Evolutionary conservation across 1,140 invertebrate species (phyloP), one percentile per base, ranked within the genome.

Genomic region (Coelopa frigida): DNA sequence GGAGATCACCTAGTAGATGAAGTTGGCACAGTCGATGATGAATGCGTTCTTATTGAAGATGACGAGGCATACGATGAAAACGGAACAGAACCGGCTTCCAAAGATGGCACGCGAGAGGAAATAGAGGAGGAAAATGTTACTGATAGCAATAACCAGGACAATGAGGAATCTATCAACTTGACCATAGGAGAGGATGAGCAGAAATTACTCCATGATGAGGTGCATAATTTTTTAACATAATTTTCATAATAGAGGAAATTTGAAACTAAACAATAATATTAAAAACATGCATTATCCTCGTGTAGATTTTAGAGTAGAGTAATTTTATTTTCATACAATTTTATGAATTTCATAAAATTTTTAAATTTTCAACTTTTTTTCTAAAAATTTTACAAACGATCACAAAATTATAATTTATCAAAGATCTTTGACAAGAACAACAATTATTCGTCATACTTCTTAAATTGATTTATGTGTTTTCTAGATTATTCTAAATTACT

Each of bases 141-240:
- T 48, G 63, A 66, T 46, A 26, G 31, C 11, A 47, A 21, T 20
- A 48, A 44, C 8, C 38, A 78, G 50, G 81, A 83, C 52, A 82
- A 83, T 46, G 85, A 87, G 59, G 84, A 87, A 70, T 85, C 84
- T 15, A 85, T 87, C 33, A 86, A 86, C 68, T 71, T 88, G 45
- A 85, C 84, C 47, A 80, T 87, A 59, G 84, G 82, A 31, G 85
- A 87, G 70, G 85, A 87, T 70, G 85, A 87, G 57, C 78, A 80
- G 59, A 79, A 80, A 72, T 72, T 87, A 32, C 76, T 87, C 44
- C 82, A 80, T 54, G 84, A 86, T 70, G 84, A 87, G 78, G 59
- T 63, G 54, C 52, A n/a, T n/a, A n/a, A n/a, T n/a, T n/a, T n/a
- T n/a, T n/a, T n/a, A n/a, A n/a, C n/a, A n/a, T n/a, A n/a, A n/a